Evolutionary conservation across 2,113 vertebrate species (phyloP).

Genomic region (Malurus alboscapulatus): DNA sequence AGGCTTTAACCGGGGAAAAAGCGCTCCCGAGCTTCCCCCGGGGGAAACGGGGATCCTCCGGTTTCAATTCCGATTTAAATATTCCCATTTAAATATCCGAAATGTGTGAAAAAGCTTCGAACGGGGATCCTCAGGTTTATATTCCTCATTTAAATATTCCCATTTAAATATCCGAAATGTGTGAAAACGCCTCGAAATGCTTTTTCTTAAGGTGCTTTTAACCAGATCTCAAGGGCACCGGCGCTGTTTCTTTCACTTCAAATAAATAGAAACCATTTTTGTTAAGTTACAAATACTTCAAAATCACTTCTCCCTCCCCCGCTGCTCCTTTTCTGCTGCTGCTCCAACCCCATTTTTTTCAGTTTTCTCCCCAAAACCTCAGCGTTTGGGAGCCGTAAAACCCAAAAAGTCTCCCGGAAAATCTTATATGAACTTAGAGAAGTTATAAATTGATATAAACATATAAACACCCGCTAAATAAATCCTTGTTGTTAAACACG

Average conservation of each 20-base stretch:
- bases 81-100: too few species aligned
- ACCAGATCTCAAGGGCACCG: neutral
- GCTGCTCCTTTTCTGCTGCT: neutral
- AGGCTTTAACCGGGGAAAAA: neutral
- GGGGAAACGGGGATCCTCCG: neutral
- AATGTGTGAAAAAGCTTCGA: too few species aligned
- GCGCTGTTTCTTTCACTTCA: rapidly evolving
- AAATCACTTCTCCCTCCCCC: neutral
- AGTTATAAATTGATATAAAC: too few species aligned
- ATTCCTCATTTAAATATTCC: too few species aligned
- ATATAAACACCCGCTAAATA: neutral
- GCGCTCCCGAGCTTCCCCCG: too few species aligned
- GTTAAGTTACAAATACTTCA: too few species aligned
- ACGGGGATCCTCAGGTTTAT: too few species aligned
- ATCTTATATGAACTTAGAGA: neutral
- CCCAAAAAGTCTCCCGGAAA: neutral
- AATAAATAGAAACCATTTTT: neutral
- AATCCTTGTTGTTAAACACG: neutral
- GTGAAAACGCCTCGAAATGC: neutral
- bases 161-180: too few species aligned
- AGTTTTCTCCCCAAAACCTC: too few species aligned
- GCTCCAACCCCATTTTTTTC: too few species aligned
- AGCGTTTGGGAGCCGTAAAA: too few species aligned
- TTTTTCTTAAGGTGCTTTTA: neutral
- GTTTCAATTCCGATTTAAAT: too few species aligned